Evolutionary conservation across 2,797 vertebrate species (phyloP).

Genomic region (Eremophila alpestris): DNA sequence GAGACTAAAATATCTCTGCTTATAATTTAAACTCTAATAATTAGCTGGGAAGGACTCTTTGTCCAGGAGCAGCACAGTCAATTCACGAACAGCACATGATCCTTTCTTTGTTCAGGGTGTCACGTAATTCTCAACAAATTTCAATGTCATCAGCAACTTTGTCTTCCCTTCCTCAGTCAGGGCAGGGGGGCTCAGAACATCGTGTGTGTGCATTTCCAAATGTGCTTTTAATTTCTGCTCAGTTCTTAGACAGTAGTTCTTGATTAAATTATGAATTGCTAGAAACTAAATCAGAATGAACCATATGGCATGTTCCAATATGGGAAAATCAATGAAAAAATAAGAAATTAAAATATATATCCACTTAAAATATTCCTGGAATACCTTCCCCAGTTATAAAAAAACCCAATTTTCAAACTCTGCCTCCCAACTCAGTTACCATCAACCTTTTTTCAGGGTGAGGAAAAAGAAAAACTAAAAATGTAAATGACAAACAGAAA

Average conservation of each 20-base stretch:
- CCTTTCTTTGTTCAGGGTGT: not conserved
- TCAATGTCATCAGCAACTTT: not conserved
- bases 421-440: not conserved
- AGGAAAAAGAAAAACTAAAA: not conserved
- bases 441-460: not conserved
- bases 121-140: not conserved
- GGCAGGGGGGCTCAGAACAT: not conserved
- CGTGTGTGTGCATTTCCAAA: not conserved
- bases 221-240: not conserved
- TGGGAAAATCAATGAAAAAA: not conserved
- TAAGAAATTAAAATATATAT: not conserved
- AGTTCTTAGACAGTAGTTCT: not conserved
- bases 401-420: not conserved
- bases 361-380: not conserved
- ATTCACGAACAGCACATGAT: not conserved
- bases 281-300: not conserved
- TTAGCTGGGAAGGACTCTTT: not conserved
- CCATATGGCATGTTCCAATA: not conserved
- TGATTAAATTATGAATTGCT: not conserved
- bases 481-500: not conserved
- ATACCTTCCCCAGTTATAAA: not conserved
- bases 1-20: not conserved
- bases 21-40: slow-evolving; percentile 1
- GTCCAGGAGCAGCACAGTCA: not conserved
- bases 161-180: not conserved